Evolutionary conservation across 2,888 invertebrate species (phyloP).

Genomic region (Caenorhabditis zanzibari): DNA sequence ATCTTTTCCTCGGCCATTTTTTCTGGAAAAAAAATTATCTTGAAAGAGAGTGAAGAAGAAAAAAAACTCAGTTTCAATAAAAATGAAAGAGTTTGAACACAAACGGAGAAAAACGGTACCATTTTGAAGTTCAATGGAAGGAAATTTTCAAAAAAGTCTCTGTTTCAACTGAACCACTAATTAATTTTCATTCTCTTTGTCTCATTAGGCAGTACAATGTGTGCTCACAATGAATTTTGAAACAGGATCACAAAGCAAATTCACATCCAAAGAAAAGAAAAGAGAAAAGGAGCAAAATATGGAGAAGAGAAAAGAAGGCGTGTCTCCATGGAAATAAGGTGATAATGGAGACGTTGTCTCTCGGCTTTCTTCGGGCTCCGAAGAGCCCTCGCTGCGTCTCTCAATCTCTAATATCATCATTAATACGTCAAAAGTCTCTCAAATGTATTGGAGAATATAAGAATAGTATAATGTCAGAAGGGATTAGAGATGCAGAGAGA

Average conservation of each 20-base stretch:
- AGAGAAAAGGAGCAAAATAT: neutral
- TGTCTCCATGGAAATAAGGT: constrained; percentile 19
- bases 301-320: constrained; percentile 26
- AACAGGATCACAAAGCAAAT: too few species aligned
- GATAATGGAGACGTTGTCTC: constrained; percentile 19
- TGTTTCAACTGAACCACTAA: neutral
- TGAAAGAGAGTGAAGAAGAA: too few species aligned
- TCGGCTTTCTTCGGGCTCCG: neutral
- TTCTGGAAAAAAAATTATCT: too few species aligned
- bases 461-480: constrained; percentile 27
- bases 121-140: neutral
- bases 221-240: too few species aligned
- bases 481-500: constrained; percentile 10
- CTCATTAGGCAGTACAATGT: too few species aligned
- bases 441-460: neutral
- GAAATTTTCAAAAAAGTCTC: neutral
- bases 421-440: constrained; percentile 21
- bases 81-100: neutral
- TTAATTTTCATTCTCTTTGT: too few species aligned
- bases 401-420: constrained; percentile 10
- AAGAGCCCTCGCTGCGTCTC: constrained; percentile 4
- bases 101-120: neutral
- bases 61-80: too few species aligned
- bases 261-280: neutral
- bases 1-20: constrained; percentile 64